These are phyloP conservation scores for Tuberolachnus salignus DNA, from an alignment of 2,888 invertebrate genomes.

Conservation along the genomic window DNA sequence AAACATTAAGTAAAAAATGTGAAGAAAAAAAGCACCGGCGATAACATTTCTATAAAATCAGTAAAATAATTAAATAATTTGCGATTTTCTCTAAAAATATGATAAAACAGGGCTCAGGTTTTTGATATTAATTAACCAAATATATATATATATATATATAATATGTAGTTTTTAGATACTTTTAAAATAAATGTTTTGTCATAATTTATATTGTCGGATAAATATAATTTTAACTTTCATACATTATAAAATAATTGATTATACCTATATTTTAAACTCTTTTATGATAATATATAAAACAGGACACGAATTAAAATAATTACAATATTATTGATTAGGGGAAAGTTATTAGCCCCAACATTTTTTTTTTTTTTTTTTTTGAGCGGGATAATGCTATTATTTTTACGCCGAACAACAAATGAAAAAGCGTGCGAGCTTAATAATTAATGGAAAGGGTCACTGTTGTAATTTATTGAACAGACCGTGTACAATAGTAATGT, in stretches of 20 bases:
- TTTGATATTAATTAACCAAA: not conserved
- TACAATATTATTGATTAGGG: conserved; percentile 24
- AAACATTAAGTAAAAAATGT: conserved; percentile 5
- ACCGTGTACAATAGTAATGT: conserved; percentile 12
- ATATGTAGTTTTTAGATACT: not conserved
- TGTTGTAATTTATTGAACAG: conserved; percentile 37
- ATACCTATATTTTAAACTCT: not conserved
- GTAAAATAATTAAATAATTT: not conserved
- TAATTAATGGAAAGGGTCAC: conserved; percentile 32
- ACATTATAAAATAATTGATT: not conserved
- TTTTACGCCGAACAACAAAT: conserved; percentile 32
- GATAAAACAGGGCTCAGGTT: not conserved
- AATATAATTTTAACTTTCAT: not conserved
- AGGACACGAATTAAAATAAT: not conserved
- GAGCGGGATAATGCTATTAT: conserved; percentile 7
- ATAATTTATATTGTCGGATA: not conserved
- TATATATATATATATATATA: not conserved
- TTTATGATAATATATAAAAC: not conserved
- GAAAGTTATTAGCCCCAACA: conserved; percentile 6
- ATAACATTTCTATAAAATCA: not conserved
- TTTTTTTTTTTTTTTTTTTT: not conserved
- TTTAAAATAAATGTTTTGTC: not conserved
- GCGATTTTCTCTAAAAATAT: not conserved
- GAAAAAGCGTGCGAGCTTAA: conserved; percentile 15
- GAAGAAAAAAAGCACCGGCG: not conserved